Percentiles rank a stretch among this genome's conserved stretches.
These are phyloP conservation scores for Yponomeuta malinellus DNA, from an alignment of 2,888 invertebrate genomes.

Conservation along the genomic window DNA sequence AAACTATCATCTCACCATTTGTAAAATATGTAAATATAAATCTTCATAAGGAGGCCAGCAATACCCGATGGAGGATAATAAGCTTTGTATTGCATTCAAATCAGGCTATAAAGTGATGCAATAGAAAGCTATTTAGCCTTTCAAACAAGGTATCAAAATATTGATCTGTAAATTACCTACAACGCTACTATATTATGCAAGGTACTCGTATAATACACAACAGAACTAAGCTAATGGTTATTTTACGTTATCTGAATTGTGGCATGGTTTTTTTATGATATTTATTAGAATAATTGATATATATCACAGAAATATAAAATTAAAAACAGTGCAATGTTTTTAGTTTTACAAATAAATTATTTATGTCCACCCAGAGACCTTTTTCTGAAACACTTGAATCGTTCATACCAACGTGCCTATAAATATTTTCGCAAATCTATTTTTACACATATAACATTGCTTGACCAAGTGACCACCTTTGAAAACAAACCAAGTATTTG, in stretches of 20 bases:
- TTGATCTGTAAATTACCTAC: neutral
- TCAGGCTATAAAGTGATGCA: neutral
- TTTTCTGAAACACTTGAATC: too few species aligned
- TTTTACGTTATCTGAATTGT: too few species aligned
- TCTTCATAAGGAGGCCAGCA: too few species aligned
- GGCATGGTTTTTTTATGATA: too few species aligned
- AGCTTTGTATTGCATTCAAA: neutral
- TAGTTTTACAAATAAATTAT: too few species aligned
- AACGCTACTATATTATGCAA: neutral
- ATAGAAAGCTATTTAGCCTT: neutral
- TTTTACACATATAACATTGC: neutral
- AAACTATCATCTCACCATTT: too few species aligned
- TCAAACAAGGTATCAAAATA: neutral
- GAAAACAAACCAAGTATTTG: neutral
- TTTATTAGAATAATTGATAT: too few species aligned
- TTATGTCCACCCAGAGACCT: too few species aligned
- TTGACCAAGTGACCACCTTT: neutral
- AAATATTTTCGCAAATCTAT: neutral
- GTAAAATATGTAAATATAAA: too few species aligned
- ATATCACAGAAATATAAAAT: too few species aligned
- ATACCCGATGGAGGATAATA: neutral
- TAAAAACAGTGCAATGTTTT: too few species aligned
- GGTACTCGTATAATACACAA: neutral
- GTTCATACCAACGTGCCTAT: too few species aligned
- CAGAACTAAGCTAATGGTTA: neutral